Evolutionary conservation across 1,140 invertebrate genomes (phyloP).

Genomic region (Steinernema khuongi): DNA sequence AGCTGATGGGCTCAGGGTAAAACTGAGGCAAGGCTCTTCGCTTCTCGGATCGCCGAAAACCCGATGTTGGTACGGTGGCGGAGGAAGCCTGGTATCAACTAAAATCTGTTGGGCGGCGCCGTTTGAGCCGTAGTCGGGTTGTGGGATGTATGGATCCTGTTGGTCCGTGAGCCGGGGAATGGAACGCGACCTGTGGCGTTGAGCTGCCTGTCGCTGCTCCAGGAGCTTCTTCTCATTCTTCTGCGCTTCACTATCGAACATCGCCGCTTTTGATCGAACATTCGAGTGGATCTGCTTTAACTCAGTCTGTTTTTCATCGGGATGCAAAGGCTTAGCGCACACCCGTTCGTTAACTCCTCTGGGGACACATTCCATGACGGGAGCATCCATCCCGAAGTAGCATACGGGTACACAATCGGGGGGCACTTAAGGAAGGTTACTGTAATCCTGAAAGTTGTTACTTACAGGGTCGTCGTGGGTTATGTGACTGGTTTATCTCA

Average conservation of each 20-base stretch:
- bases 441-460: background rate
- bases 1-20: background rate
- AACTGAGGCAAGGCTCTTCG: background rate
- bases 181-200: background rate
- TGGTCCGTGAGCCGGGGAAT: background rate
- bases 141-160: background rate
- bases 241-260: conserved; percentile 7
- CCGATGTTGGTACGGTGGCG: background rate
- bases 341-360: background rate
- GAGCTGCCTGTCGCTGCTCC: background rate
- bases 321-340: background rate
- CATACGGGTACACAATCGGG: background rate
- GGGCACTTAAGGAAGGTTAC: background rate
- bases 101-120: background rate
- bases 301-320: background rate
- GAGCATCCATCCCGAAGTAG: background rate
- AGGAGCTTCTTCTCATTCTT: background rate
- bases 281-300: conserved; percentile 5
- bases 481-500: background rate
- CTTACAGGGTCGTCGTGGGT: background rate
- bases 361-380: background rate
- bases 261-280: background rate
- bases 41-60: background rate
- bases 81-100: background rate
- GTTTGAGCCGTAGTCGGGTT: background rate